A percentile compares a stretch with the other conserved stretches of the same genome.
Evolutionary conservation across 2,113 vertebrate genomes (phyloP).

Genomic region (Albula goreensis): DNA sequence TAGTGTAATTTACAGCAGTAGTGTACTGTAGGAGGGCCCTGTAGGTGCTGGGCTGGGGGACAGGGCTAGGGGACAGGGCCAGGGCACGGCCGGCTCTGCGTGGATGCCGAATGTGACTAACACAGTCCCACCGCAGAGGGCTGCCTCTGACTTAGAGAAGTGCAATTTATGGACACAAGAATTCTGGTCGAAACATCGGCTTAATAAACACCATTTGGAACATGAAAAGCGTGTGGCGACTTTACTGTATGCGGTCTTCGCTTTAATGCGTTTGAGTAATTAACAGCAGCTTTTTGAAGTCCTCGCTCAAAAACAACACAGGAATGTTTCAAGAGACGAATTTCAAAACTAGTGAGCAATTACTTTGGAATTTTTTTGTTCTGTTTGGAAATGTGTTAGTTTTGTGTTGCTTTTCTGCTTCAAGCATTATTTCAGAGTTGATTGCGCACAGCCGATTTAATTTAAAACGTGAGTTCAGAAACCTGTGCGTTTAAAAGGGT

Average conservation of each 20-base stretch:
- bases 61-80: background rate
- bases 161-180: slow-evolving; percentile 44
- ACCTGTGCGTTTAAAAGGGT: no score
- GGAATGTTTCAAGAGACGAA: slow-evolving; percentile 31
- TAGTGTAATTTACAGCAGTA: background rate
- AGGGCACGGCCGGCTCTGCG: background rate
- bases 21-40: background rate
- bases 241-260: slow-evolving; percentile 51
- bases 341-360: background rate
- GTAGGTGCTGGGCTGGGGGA: background rate
- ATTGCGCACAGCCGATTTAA: no score
- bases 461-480: no score
- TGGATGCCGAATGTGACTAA: slow-evolving; percentile 22
- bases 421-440: no score
- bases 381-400: no score
- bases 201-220: slow-evolving; percentile 60
- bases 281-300: slow-evolving; percentile 54
- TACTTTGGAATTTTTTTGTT: background rate
- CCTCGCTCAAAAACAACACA: slow-evolving; percentile 43
- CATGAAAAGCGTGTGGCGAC: slow-evolving; percentile 45
- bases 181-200: slow-evolving; percentile 45
- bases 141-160: slow-evolving; percentile 27
- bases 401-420: no score
- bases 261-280: slow-evolving; percentile 54
- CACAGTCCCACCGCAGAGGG: slow-evolving; percentile 21